phyloP scores from a whole-genome alignment of 1,140 invertebrate species.

The Eueides isabella region DNA sequence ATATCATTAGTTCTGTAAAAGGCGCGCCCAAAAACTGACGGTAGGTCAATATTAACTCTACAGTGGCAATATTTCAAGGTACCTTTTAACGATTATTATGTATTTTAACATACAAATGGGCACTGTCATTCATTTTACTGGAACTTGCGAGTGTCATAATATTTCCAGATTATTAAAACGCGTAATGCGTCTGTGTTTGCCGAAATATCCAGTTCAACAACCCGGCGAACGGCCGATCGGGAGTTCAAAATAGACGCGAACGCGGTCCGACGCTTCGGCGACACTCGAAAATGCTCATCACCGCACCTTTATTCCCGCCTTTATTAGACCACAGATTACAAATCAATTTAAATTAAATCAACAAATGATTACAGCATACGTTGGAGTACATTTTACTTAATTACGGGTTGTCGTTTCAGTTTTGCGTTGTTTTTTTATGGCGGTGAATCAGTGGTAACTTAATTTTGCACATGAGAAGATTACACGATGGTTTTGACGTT shows the following conservation, averaged over 20 bases:
- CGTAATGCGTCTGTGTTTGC: slow-evolving; percentile 77
- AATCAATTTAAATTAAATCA: slow-evolving; percentile 16
- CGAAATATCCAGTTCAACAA: slow-evolving; percentile 82
- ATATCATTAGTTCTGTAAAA: slow-evolving; percentile 31
- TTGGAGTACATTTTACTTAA: slow-evolving; percentile 15
- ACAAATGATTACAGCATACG: not conserved
- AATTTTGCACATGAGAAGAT: slow-evolving; percentile 53
- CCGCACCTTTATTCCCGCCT: slow-evolving; percentile 41
- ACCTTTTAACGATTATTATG: slow-evolving; percentile 16
- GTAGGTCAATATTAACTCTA: slow-evolving; percentile 32
- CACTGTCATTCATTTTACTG: slow-evolving; percentile 24
- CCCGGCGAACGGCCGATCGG: slow-evolving; percentile 73
- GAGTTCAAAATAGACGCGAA: slow-evolving; percentile 79
- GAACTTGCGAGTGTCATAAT: slow-evolving; percentile 54
- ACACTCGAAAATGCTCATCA: slow-evolving; percentile 65
- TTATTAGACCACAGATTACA: slow-evolving; percentile 33
- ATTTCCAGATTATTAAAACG: slow-evolving; percentile 59
- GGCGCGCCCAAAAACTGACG: not conserved
- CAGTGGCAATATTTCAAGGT: slow-evolving; percentile 31
- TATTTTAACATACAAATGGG: slow-evolving; percentile 17
- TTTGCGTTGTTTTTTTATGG: slow-evolving; percentile 6
- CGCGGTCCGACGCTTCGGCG: slow-evolving; percentile 63
- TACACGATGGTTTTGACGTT: slow-evolving; percentile 62
- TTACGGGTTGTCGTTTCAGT: not conserved
- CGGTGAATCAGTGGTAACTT: slow-evolving; percentile 34